Evolutionary conservation across 2,113 vertebrate species (phyloP).

Genomic region (Chascanopsetta lugubris): DNA sequence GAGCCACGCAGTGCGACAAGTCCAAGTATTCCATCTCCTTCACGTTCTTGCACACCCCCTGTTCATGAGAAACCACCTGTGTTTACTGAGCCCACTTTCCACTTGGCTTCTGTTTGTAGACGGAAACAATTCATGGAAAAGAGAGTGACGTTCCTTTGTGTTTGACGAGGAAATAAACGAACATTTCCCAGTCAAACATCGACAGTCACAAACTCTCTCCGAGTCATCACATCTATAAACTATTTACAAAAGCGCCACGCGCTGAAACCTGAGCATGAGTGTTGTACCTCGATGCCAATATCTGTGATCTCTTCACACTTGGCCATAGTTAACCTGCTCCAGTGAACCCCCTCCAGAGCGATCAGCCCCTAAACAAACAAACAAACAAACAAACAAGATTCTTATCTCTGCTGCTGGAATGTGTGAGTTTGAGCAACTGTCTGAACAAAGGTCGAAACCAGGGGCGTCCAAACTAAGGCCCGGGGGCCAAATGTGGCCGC

Average conservation of each 20-base stretch:
- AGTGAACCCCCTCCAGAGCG: constrained; percentile 64
- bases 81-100: too few species aligned
- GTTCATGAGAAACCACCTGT: neutral
- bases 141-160: neutral
- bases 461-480: too few species aligned
- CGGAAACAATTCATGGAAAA: neutral
- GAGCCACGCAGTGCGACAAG: constrained; percentile 78
- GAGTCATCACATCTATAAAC: neutral
- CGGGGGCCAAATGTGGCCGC: too few species aligned
- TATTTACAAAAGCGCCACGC: neutral
- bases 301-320: constrained; percentile 81
- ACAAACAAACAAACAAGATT: neutral
- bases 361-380: constrained; percentile 79
- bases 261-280: constrained; percentile 3
- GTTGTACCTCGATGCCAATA: constrained; percentile 83
- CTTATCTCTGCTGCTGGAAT: neutral
- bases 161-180: neutral
- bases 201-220: neutral
- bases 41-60: constrained; percentile 82
- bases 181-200: neutral
- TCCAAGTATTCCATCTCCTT: constrained; percentile 78
- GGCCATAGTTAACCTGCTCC: constrained; percentile 80
- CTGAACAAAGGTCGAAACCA: too few species aligned
- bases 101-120: neutral
- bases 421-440: neutral